Conservation (phyloP, 2,113 vertebrate genomes). For the Xiphophorus hellerii region DNA sequence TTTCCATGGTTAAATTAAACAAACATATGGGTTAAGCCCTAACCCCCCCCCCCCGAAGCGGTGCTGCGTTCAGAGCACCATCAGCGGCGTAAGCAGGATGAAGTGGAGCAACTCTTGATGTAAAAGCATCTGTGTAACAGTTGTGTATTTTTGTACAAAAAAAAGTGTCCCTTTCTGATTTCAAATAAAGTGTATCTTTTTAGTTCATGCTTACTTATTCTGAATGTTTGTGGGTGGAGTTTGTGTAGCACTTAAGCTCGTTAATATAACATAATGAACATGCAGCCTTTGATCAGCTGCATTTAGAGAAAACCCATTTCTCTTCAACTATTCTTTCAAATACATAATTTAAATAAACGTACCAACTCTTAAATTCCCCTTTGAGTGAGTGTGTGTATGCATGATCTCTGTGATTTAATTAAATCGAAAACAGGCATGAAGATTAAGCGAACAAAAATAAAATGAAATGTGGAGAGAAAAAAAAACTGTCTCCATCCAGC, state of each 20-base stretch:
- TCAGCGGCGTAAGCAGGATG: conserved; percentile 52
- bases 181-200: conserved; percentile 81
- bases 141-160: conserved; percentile 82
- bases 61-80: conserved; percentile 59
- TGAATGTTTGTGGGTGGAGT: neutral
- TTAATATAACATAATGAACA: neutral
- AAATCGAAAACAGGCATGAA: no score
- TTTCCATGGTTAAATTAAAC: conserved; percentile 59
- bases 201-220: conserved; percentile 68
- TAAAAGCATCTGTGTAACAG: conserved; percentile 58
- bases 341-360: no score
- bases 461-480: no score
- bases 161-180: conserved; percentile 69
- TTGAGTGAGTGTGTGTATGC: no score
- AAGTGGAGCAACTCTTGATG: conserved; percentile 57
- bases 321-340: no score
- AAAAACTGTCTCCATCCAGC: no score
- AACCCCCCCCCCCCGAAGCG: conserved; percentile 28
- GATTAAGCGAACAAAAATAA: no score
- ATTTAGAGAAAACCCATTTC: no score
- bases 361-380: no score
- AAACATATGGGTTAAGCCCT: conserved; percentile 51
- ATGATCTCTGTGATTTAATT: no score
- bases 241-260: neutral
- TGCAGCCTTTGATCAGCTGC: no score